Percentiles rank a stretch among this genome's conserved stretches.
Evolutionary conservation across 2,113 vertebrate genomes (phyloP).

Genomic region (Gadus chalcogrammus): DNA sequence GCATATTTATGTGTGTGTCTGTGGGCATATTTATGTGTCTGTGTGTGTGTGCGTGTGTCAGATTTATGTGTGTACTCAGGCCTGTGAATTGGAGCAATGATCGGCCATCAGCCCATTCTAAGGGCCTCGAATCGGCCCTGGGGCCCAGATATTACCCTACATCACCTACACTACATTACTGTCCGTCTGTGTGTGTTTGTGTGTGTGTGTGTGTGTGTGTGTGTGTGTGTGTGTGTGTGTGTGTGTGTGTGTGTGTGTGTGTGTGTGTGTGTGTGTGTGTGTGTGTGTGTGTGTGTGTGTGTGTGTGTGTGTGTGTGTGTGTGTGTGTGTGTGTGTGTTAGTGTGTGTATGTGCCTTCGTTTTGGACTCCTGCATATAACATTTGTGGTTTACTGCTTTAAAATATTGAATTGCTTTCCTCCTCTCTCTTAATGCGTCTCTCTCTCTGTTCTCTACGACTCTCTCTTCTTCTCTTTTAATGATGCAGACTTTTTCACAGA

Average conservation of each 20-base stretch:
- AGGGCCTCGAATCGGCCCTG: slow-evolving; percentile 21
- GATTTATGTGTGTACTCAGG: not conserved
- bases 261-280: slow-evolving; percentile 10
- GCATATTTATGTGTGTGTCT: not conserved
- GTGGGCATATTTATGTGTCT: not conserved
- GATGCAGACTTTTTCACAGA: not conserved
- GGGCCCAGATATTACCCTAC: slow-evolving; percentile 26
- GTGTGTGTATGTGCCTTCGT: not conserved
- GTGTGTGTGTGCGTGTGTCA: not conserved
- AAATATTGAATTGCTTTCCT: slow-evolving; percentile 21
- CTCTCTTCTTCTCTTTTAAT: not conserved
- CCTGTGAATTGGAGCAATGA: slow-evolving; percentile 48
- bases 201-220: slow-evolving; percentile 1
- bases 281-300: slow-evolving; percentile 13
- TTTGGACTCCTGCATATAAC: slow-evolving; percentile 16
- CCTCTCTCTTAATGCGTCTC: slow-evolving; percentile 13
- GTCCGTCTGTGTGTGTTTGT: slow-evolving; percentile 26
- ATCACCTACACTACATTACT: not conserved
- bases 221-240: slow-evolving; percentile 2
- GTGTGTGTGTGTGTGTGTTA: slow-evolving; percentile 14
- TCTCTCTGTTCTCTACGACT: slow-evolving; percentile 1
- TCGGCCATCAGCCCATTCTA: slow-evolving; percentile 40
- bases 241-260: slow-evolving; percentile 21
- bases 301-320: slow-evolving; percentile 23
- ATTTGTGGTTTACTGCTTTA: slow-evolving; percentile 46